Percentiles rank a stretch among this genome's conserved stretches.
phyloP scores from a whole-genome alignment of 53 echinoderm and acorn worm genomes.

The Stichopus horrens region DNA sequence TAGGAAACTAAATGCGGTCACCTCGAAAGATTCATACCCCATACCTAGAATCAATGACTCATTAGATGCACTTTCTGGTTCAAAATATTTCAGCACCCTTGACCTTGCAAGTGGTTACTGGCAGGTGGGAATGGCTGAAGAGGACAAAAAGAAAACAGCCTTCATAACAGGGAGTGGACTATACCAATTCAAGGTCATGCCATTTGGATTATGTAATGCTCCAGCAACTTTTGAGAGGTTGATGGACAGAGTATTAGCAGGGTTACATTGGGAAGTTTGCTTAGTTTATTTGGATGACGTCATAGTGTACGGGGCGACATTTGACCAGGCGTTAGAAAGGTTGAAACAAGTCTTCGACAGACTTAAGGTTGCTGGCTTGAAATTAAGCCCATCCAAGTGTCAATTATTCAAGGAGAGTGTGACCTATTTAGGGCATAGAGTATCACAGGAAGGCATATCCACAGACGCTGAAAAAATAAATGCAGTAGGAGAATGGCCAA shows the following conservation, averaged over 20 bases:
- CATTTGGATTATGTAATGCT: slow-evolving; percentile 49
- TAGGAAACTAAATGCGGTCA: slow-evolving; percentile 40
- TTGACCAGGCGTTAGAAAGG: slow-evolving; percentile 49
- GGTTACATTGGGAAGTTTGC: slow-evolving; percentile 50
- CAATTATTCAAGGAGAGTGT: slow-evolving; percentile 57
- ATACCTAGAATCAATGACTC: slow-evolving; percentile 59
- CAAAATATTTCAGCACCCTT: slow-evolving; percentile 56
- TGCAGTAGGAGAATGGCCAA: slow-evolving; percentile 11
- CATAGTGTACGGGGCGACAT: slow-evolving; percentile 51
- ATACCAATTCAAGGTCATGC: slow-evolving; percentile 54
- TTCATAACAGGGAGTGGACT: slow-evolving; percentile 57
- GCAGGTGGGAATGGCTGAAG: too few relatives aligned
- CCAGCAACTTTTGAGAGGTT: slow-evolving; percentile 65
- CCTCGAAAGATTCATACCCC: slow-evolving; percentile 50
- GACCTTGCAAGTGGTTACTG: slow-evolving; percentile 50
- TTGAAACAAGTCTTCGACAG: slow-evolving; percentile 42
- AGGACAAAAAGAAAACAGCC: slow-evolving; percentile 53
- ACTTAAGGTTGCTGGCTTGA: slow-evolving; percentile 52
- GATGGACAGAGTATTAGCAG: slow-evolving; percentile 57
- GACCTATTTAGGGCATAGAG: slow-evolving; percentile 58
- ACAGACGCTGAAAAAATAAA: slow-evolving; percentile 42
- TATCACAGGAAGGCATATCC: slow-evolving; percentile 50
- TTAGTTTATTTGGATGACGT: slow-evolving; percentile 63
- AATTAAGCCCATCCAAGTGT: slow-evolving; percentile 68
- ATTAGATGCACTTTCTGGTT: slow-evolving; percentile 47